Base-by-base conservation (phyloP, 1,140 invertebrate genomes). In the Antheraea pernyi region DNA sequence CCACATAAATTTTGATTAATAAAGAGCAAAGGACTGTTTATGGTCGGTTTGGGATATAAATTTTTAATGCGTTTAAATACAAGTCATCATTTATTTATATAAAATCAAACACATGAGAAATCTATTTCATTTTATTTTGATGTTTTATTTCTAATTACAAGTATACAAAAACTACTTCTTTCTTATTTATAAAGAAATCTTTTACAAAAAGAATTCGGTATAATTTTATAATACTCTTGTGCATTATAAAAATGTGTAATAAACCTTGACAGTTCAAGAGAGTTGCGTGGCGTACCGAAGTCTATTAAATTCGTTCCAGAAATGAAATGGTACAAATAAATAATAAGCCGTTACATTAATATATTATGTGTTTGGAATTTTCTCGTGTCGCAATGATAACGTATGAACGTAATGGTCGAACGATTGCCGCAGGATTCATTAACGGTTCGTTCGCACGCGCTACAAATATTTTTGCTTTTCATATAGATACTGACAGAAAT, bases 181-280 rank as follows among this genome's bases (percentile, higher is more conserved):
- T 30, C 22, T 30, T 30, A 30, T 30, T 30, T 4, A 30, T 30
- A 4, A 30, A 30, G 22, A 30, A 30, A 30, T 30, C 1, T 30
- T 30, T 30, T 30, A 30, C 22, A 30, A 30, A 30, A 30, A 30
- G 22, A 30, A 30, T 30, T 30, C 22, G 4, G 22, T 71, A 63
- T 71, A 67, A 59, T 71, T 59, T 59, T 67, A 59, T 10, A 53
- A 8, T 42, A n/a, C 36, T n/a, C n/a, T 16, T 36, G n/a, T 16
- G n/a, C n/a, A 59, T n/a, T 58, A 18, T 0, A 22, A 48, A 19
- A n/a, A 22, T 66, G 39, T 66, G 16, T 59, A 22, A 36, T 61
- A 53, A 53, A 53, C 46, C 46, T 53, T 53, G 46, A 53, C 0
- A 53, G 46, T 53, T 53, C 9, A 16, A 16, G 4, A 53, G 13